Conservation (phyloP, 2,797 vertebrate genomes). For the Tenualosa ilisha region DNA sequence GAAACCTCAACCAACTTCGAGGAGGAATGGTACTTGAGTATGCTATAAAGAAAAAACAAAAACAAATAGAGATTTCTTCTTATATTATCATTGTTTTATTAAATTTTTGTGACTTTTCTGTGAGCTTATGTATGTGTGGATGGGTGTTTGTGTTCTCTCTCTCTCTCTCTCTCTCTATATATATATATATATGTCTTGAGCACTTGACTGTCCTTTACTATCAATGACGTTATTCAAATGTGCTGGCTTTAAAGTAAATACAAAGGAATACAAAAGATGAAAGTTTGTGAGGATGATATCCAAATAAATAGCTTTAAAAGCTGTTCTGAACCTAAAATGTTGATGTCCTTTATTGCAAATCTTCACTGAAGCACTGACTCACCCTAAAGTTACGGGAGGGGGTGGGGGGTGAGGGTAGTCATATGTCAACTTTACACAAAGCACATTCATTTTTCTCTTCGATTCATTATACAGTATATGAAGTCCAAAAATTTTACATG, state of each 20-base stretch:
- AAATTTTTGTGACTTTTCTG: neutral
- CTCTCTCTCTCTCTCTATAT: neutral
- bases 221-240: slow-evolving; percentile 54
- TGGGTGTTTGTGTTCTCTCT: slow-evolving; percentile 55
- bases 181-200: slow-evolving; percentile 59
- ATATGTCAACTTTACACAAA: neutral
- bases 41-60: slow-evolving; percentile 48
- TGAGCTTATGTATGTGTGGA: slow-evolving; percentile 19
- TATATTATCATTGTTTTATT: slow-evolving; percentile 49
- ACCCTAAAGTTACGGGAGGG: neutral
- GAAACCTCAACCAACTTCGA: slow-evolving; percentile 58
- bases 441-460: neutral
- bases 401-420: too few species aligned
- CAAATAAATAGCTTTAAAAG: slow-evolving; percentile 25
- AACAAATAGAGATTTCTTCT: slow-evolving; percentile 65
- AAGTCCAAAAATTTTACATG: neutral
- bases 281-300: slow-evolving; percentile 5
- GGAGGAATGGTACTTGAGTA: slow-evolving; percentile 63
- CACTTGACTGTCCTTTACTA: slow-evolving; percentile 65
- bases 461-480: neutral
- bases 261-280: slow-evolving; percentile 51
- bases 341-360: neutral
- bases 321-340: neutral
- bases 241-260: slow-evolving; percentile 63
- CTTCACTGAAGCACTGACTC: neutral